Evolutionary conservation across 2,797 vertebrate species (phyloP).

Genomic region (Coranthus polyacanthus): DNA sequence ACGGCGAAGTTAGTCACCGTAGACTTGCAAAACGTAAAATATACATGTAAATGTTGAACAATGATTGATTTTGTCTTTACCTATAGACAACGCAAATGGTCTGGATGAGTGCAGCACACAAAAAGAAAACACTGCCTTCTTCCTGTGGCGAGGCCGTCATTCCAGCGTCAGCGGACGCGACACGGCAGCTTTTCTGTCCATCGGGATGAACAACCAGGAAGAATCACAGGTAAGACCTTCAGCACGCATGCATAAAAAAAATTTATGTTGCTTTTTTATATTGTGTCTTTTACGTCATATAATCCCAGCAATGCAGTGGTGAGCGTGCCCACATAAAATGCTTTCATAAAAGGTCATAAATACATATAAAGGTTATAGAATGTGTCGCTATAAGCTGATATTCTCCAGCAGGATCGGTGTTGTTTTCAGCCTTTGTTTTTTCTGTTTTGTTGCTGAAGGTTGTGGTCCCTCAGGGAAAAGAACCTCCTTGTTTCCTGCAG

Average conservation of each 20-base stretch:
- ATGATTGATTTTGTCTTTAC: neutral
- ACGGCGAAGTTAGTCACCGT: neutral
- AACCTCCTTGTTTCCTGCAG: constrained; percentile 87
- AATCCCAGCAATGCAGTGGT: neutral
- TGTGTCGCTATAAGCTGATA: neutral
- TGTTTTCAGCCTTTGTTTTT: neutral
- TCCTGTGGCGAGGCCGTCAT: constrained; percentile 84
- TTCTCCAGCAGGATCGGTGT: neutral
- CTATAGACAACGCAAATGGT: constrained; percentile 50
- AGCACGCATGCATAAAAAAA: neutral
- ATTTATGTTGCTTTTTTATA: too few species aligned
- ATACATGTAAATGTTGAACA: neutral
- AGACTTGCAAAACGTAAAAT: neutral
- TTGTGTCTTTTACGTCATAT: neutral
- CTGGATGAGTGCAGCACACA: constrained; percentile 24
- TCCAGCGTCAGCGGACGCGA: constrained; percentile 76
- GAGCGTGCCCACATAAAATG: too few species aligned
- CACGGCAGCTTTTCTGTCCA: constrained; percentile 78
- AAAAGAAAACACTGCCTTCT: constrained; percentile 71
- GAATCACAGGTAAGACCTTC: constrained; percentile 71
- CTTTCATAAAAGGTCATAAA: too few species aligned
- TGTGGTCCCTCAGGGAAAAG: constrained; percentile 81
- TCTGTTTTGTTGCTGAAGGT: constrained; percentile 63
- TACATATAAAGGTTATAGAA: too few species aligned
- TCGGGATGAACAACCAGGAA: constrained; percentile 68